phyloP scores from a whole-genome alignment of 2,888 invertebrate species.

The Eilema caniola region DNA sequence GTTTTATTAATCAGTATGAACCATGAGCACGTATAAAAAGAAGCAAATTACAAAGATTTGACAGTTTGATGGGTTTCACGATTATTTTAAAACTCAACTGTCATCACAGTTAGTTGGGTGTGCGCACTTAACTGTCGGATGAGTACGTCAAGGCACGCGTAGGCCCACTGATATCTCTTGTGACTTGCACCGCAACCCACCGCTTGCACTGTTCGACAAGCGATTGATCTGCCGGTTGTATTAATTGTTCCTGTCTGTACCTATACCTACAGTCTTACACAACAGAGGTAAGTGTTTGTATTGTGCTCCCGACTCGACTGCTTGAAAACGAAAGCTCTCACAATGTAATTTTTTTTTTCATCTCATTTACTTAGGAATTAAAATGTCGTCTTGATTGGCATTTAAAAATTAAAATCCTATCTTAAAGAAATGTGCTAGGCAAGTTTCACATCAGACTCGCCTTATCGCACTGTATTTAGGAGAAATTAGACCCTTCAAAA shows the following conservation, averaged over 20 bases:
- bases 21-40: too few species aligned
- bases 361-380: slow-evolving; percentile 4
- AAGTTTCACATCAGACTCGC: too few species aligned
- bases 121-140: too few species aligned
- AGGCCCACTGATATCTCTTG: not conserved
- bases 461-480: too few species aligned
- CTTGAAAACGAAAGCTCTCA: slow-evolving; percentile 28
- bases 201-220: slow-evolving; percentile 82
- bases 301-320: slow-evolving; percentile 26
- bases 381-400: not conserved
- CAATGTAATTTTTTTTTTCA: not conserved
- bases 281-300: slow-evolving; percentile 34
- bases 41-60: too few species aligned
- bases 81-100: too few species aligned
- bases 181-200: slow-evolving; percentile 55
- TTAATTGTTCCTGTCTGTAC: slow-evolving; percentile 82
- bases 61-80: too few species aligned
- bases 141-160: not conserved
- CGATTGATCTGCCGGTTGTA: slow-evolving; percentile 84
- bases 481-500: too few species aligned
- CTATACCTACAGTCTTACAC: slow-evolving; percentile 51
- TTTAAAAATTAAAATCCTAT: not conserved
- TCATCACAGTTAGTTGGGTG: too few species aligned
- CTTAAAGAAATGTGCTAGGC: not conserved
- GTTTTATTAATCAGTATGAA: too few species aligned